Conservation (phyloP, 2,797 vertebrate genomes). For the Phalanger gymnotis region DNA sequence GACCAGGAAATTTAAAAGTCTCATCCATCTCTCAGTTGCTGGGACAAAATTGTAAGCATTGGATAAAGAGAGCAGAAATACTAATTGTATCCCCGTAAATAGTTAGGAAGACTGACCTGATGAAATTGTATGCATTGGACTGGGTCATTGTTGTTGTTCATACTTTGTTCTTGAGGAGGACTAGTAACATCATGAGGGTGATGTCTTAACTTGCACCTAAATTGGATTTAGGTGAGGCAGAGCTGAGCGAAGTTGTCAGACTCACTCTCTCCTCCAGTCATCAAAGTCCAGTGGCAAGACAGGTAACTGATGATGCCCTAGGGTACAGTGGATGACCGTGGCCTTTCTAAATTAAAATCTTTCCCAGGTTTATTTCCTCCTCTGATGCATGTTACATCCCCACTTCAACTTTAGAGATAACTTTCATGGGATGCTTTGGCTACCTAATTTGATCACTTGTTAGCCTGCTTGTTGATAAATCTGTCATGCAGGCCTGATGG, state of each 20-base stretch:
- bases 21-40: background rate
- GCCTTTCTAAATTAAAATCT: background rate
- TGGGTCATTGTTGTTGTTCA: too few relatives aligned
- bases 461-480: background rate
- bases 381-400: background rate
- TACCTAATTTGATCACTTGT: background rate
- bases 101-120: background rate
- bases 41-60: background rate
- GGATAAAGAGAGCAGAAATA: background rate
- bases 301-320: background rate
- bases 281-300: background rate
- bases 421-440: background rate
- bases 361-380: background rate
- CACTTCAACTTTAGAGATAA: background rate
- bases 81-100: background rate
- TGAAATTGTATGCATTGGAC: background rate
- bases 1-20: too few relatives aligned
- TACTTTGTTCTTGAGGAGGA: too few relatives aligned
- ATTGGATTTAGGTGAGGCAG: too few relatives aligned
- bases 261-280: background rate
- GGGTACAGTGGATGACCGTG: background rate
- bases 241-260: too few relatives aligned
- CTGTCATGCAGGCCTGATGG: background rate
- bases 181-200: too few relatives aligned
- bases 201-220: too few relatives aligned